Conservation (phyloP, 2,113 vertebrate genomes). For the Oxyruncus cristatus region DNA sequence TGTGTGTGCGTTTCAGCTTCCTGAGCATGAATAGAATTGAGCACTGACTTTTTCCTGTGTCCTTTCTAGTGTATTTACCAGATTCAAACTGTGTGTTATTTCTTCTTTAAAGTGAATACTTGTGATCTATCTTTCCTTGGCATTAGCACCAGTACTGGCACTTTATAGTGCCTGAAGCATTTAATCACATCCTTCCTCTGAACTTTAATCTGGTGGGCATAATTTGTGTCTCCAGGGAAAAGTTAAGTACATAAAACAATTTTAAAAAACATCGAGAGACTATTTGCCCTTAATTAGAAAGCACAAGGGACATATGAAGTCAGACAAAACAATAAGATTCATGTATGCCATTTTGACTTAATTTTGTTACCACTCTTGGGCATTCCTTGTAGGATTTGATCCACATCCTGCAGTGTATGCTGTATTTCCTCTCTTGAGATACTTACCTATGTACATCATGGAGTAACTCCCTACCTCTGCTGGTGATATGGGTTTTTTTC, state of each 20-base stretch:
- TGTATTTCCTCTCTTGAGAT: background rate
- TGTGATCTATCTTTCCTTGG: background rate
- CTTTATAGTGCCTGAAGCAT: background rate
- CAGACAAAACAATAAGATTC: background rate
- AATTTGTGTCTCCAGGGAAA: constrained; percentile 25
- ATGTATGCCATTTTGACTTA: background rate
- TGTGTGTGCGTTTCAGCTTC: background rate
- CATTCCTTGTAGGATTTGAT: constrained; percentile 6
- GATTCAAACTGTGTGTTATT: background rate
- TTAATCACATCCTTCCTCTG: constrained; percentile 42
- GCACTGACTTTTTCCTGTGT: background rate
- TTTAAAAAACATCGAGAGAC: background rate
- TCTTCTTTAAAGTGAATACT: background rate
- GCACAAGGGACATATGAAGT: background rate
- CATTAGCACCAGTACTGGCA: background rate
- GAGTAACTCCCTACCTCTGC: background rate
- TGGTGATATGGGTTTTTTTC: background rate
- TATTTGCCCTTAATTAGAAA: constrained; percentile 41
- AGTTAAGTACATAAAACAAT: constrained; percentile 40
- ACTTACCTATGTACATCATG: background rate
- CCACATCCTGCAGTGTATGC: background rate
- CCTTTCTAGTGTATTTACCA: background rate
- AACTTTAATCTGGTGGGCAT: constrained; percentile 47
- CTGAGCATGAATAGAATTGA: background rate
- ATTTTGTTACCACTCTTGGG: background rate